Percentiles rank a stretch among this genome's conserved stretches.
phyloP scores from a whole-genome alignment of 2,888 invertebrate species.

The Allacma fusca region DNA sequence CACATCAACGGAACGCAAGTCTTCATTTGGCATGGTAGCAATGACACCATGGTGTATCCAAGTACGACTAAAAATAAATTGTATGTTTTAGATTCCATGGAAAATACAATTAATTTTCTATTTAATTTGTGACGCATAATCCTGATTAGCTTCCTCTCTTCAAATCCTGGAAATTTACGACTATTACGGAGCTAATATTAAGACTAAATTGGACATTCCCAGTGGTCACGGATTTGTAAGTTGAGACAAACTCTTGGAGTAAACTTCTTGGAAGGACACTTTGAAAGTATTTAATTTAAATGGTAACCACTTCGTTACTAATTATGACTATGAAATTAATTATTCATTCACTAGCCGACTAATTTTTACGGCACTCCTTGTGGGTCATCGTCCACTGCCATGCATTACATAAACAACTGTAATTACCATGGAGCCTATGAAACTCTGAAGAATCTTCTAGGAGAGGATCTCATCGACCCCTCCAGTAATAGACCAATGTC shows the following conservation, averaged over 20 bases:
- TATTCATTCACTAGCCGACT: conserved; percentile 59
- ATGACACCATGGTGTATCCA: too few relatives aligned
- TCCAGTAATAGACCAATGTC: conserved; percentile 25
- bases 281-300: too few relatives aligned
- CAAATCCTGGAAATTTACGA: conserved; percentile 43
- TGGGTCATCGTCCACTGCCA: conserved; percentile 42
- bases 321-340: too few relatives aligned
- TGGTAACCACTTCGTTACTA: too few relatives aligned
- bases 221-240: conserved; percentile 46
- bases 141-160: conserved; percentile 36
- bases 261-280: too few relatives aligned
- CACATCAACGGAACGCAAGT: conserved; percentile 61
- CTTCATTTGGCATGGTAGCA: too few relatives aligned
- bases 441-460: conserved; percentile 60
- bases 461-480: conserved; percentile 49
- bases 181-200: conserved; percentile 23
- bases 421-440: conserved; percentile 62
- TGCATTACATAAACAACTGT: conserved; percentile 62
- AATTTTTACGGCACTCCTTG: conserved; percentile 61
- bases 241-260: too few relatives aligned
- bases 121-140: too few relatives aligned
- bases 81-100: too few relatives aligned
- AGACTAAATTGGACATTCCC: conserved; percentile 39
- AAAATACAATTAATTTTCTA: too few relatives aligned
- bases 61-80: too few relatives aligned